These are phyloP conservation scores for Odontomyia ornata DNA, from an alignment of 2,888 invertebrate genomes.

Conservation along the genomic window DNA sequence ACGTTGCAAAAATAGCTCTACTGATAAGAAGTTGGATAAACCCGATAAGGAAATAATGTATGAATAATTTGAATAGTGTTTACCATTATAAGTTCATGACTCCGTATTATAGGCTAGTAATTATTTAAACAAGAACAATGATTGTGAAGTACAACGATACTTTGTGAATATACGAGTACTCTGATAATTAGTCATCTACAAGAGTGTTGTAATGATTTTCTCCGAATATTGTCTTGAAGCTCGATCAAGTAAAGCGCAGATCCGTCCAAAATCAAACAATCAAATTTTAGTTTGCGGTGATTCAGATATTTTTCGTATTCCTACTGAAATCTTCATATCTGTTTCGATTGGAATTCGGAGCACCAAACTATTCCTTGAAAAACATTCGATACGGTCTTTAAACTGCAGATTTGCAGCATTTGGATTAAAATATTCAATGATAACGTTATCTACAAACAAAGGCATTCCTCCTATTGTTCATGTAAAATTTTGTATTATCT, in stretches of 20 bases:
- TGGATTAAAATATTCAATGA: constrained; percentile 6
- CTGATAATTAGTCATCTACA: too few species aligned
- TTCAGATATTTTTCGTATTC: neutral
- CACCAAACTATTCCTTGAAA: neutral
- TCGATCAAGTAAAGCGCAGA: too few species aligned
- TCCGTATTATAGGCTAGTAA: too few species aligned
- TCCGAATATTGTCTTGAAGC: neutral
- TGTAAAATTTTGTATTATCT: constrained; percentile 29
- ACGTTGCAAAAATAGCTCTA: too few species aligned
- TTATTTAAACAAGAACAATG: too few species aligned
- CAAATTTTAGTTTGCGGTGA: neutral
- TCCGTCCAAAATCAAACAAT: too few species aligned
- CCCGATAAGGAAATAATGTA: neutral
- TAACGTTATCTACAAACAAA: constrained; percentile 22
- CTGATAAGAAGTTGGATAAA: too few species aligned
- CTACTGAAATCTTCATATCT: neutral
- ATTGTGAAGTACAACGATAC: too few species aligned
- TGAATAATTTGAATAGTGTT: constrained; percentile 3
- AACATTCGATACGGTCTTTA: neutral
- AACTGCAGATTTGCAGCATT: neutral
- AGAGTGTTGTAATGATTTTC: too few species aligned
- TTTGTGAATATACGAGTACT: too few species aligned
- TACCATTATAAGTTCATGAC: neutral
- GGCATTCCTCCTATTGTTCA: constrained; percentile 13
- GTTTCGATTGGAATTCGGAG: neutral